phyloP scores from a whole-genome alignment of 2,797 vertebrate genomes.

The Enteromius fasciolatus region DNA sequence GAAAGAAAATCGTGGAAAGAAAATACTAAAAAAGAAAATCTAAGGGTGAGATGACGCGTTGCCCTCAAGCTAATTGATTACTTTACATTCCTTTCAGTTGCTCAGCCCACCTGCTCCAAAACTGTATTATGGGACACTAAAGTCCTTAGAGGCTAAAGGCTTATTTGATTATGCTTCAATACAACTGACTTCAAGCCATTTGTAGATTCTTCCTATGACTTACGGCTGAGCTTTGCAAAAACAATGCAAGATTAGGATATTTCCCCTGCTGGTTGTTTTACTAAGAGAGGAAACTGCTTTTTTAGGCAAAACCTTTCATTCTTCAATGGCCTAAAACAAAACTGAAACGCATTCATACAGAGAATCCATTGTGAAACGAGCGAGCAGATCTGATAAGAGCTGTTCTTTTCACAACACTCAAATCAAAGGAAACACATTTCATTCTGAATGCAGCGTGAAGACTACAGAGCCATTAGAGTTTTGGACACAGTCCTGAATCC shows the following conservation, averaged over 20 bases:
- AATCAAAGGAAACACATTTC: conserved; percentile 49
- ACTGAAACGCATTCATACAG: conserved; percentile 21
- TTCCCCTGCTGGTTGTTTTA: conserved; percentile 9
- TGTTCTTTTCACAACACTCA: conserved; percentile 32
- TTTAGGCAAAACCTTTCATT: conserved; percentile 4
- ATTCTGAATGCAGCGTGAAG: conserved; percentile 10
- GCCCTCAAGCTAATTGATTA: conserved; percentile 33
- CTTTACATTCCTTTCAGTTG: conserved; percentile 19
- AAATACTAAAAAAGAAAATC: not conserved
- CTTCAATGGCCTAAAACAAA: conserved; percentile 38
- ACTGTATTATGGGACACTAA: not conserved
- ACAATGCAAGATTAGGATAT: conserved; percentile 9
- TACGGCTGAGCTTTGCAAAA: not conserved
- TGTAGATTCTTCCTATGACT: not conserved
- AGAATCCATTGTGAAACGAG: conserved; percentile 36
- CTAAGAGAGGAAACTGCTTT: conserved; percentile 29
- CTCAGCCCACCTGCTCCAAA: conserved; percentile 13
- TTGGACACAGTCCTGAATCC: conserved; percentile 3
- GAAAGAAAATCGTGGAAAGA: not conserved
- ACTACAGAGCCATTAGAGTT: conserved; percentile 20
- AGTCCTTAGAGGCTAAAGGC: not conserved
- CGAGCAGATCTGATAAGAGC: not conserved
- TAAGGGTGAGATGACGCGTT: conserved; percentile 7
- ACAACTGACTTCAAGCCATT: conserved; percentile 6
- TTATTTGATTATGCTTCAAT: not conserved